Conservation (phyloP, 2,888 invertebrate genomes). For the Anaspis maculata region DNA sequence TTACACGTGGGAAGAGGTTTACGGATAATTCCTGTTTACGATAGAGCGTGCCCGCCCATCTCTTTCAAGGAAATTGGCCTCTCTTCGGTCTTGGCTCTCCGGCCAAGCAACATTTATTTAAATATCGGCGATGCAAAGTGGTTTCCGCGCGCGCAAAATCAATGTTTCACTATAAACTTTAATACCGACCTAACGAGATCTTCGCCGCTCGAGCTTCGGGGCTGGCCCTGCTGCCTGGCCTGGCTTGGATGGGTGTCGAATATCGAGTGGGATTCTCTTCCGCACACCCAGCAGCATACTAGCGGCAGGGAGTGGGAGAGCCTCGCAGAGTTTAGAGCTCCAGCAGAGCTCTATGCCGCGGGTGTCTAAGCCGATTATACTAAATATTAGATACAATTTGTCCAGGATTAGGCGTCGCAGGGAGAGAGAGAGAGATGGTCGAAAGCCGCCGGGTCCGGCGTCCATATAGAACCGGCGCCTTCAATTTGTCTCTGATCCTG, state of each 20-base stretch:
- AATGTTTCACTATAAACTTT: no score
- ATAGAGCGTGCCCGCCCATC: no score
- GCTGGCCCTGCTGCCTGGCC: no score
- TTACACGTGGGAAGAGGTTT: constrained; percentile 2
- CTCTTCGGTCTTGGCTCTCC: no score
- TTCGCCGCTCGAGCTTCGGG: no score
- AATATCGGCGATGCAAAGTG: neutral
- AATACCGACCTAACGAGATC: no score
- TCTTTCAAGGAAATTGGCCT: neutral
- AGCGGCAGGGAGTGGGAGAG: no score
- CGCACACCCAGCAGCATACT: no score
- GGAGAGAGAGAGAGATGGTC: constrained; percentile 20
- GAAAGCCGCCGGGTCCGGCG: constrained; percentile 14
- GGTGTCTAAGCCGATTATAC: constrained; percentile 37
- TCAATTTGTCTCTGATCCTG: constrained; percentile 36
- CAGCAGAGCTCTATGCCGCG: constrained; percentile 10
- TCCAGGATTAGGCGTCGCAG: constrained; percentile 38
- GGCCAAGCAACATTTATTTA: neutral
- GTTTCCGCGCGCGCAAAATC: no score
- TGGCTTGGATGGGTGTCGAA: constrained; percentile 11
- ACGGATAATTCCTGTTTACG: constrained; percentile 7
- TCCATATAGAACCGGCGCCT: constrained; percentile 16
- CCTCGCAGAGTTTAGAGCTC: neutral
- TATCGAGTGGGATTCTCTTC: no score
- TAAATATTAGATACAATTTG: constrained; percentile 42